Conservation (phyloP, 2,797 vertebrate species). For the Pantherophis alleghaniensis region DNA sequence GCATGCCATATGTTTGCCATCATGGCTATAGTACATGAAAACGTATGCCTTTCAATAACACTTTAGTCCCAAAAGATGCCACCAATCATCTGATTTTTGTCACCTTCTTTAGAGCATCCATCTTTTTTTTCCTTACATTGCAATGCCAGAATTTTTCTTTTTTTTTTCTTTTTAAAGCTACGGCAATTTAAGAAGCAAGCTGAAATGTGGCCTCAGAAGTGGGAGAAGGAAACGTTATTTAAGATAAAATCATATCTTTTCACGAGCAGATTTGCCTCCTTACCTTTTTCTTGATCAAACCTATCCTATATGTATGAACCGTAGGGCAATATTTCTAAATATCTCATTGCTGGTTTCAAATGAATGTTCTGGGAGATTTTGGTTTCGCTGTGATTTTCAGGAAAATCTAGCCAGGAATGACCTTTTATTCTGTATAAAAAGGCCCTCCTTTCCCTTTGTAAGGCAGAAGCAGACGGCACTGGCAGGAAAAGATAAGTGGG, state of each 20-base stretch:
- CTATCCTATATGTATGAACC: neutral
- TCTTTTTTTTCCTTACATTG: neutral
- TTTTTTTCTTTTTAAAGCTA: neutral
- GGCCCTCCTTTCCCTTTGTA: neutral
- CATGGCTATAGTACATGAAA: neutral
- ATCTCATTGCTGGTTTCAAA: neutral
- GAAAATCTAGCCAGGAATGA: neutral
- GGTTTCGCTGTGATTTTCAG: neutral
- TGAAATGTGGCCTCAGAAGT: neutral
- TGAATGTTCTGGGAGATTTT: neutral
- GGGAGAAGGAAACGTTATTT: neutral
- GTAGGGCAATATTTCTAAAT: neutral
- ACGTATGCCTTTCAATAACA: neutral
- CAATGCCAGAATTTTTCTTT: neutral
- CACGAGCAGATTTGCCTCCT: neutral
- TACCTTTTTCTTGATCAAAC: neutral
- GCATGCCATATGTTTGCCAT: no score
- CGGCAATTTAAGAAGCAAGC: neutral
- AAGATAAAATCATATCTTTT: neutral
- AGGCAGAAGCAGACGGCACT: neutral
- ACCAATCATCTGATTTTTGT: neutral
- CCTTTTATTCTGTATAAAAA: neutral
- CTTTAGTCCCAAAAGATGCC: neutral
- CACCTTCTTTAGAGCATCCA: neutral
- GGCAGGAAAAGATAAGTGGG: neutral